These are phyloP conservation scores for Whitmania pigra DNA, from an alignment of 1,140 invertebrate genomes.

Conservation along the genomic window DNA sequence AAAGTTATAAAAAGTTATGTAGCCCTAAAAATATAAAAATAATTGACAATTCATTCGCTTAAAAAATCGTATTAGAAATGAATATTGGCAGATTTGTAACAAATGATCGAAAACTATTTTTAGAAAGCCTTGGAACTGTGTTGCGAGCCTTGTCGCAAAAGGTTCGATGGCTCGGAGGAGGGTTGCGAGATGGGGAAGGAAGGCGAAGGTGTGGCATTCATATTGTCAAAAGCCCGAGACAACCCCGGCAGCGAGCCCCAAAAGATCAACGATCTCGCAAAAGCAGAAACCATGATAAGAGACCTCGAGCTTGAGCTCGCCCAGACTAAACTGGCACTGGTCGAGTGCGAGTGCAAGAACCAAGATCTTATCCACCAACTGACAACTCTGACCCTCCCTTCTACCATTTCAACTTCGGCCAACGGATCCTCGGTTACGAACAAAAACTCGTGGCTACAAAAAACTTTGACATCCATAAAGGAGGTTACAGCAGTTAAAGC, in stretches of 20 bases:
- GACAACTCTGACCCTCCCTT: conserved; percentile 29
- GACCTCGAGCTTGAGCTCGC: conserved; percentile 89
- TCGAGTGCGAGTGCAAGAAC: conserved; percentile 85
- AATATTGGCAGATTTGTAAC: no score
- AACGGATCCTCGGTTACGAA: conserved; percentile 58
- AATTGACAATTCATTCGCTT: no score
- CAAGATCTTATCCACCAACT: conserved; percentile 85
- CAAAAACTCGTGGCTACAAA: conserved; percentile 70
- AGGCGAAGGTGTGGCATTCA: no score
- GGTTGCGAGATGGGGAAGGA: no score
- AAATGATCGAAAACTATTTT: neutral
- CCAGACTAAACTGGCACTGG: conserved; percentile 86
- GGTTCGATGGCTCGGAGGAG: no score
- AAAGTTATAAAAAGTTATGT: no score
- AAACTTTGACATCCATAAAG: conserved; percentile 62
- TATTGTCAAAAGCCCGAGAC: conserved; percentile 13
- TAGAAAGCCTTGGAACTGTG: no score
- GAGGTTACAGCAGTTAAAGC: conserved; percentile 45
- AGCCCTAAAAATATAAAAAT: no score
- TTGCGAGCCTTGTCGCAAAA: no score
- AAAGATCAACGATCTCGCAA: conserved; percentile 26
- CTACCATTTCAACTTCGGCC: neutral
- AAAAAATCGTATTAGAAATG: no score
- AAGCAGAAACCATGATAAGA: conserved; percentile 51
- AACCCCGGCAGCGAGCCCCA: neutral